phyloP scores from a whole-genome alignment of 2,797 vertebrate genomes.

The Alcedo quadribrachys region DNA sequence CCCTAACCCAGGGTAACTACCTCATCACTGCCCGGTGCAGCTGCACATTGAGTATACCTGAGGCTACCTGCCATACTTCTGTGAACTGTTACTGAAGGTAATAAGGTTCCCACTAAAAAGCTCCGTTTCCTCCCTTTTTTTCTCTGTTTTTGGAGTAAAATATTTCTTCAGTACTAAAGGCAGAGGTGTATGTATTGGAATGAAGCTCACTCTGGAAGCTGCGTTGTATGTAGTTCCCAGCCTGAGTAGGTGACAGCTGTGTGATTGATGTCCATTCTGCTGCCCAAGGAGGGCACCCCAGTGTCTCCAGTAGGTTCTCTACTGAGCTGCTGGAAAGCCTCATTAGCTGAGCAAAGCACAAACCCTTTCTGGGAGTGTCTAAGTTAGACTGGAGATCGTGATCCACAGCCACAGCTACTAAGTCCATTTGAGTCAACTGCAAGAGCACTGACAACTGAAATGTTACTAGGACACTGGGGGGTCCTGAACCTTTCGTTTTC shows the following conservation, averaged over 20 bases:
- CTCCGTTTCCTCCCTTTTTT: fast-evolving
- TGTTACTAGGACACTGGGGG: not conserved
- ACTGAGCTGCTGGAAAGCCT: fast-evolving
- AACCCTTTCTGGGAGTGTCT: not conserved
- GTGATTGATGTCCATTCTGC: not conserved
- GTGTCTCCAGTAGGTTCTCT: not conserved
- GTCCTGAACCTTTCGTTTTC: not conserved
- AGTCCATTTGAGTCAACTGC: not conserved
- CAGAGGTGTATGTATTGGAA: not conserved
- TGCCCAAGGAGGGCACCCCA: not conserved
- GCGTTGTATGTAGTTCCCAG: fast-evolving
- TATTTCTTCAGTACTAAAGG: not conserved
- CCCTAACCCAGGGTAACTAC: not conserved
- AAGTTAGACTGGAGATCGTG: not conserved
- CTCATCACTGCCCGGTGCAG: not conserved
- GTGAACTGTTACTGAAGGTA: not conserved
- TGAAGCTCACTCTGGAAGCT: not conserved
- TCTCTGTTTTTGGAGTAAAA: not conserved
- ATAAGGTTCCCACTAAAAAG: not conserved
- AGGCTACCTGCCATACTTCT: not conserved
- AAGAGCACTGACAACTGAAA: not conserved
- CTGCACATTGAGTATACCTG: not conserved
- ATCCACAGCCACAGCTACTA: not conserved
- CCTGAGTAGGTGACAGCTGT: fast-evolving
- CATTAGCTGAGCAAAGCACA: not conserved